Evolutionary conservation across 2,113 vertebrate genomes (phyloP).

Genomic region (Bujurquina vittata): DNA sequence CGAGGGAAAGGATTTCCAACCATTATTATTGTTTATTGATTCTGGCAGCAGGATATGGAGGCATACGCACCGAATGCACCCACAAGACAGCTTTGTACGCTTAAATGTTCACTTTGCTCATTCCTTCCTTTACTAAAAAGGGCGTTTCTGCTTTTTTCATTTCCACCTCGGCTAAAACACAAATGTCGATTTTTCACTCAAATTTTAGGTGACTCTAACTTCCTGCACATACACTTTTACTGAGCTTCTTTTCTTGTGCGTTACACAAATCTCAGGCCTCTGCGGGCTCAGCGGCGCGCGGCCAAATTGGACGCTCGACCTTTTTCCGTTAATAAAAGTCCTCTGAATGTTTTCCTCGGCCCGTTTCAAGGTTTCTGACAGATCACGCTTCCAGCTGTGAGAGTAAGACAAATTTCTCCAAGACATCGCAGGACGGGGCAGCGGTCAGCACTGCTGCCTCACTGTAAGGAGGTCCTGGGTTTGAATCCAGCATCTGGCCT

Average conservation of each 20-base stretch:
- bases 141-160: too few relatives aligned
- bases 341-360: conserved; percentile 67
- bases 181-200: too few relatives aligned
- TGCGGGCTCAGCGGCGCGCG: conserved; percentile 24
- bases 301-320: conserved; percentile 62
- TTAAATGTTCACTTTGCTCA: conserved; percentile 29
- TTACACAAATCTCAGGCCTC: conserved; percentile 38
- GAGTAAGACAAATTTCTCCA: conserved; percentile 57
- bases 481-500: too few relatives aligned
- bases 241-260: conserved; percentile 7
- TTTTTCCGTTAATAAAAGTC: conserved; percentile 73
- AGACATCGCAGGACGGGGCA: conserved; percentile 14
- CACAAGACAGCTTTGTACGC: conserved; percentile 18
- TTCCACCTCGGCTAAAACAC: too few relatives aligned
- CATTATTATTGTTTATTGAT: conserved; percentile 61
- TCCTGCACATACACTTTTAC: too few relatives aligned
- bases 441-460: too few relatives aligned
- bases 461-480: too few relatives aligned
- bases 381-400: conserved; percentile 62
- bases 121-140: not conserved
- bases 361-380: conserved; percentile 54
- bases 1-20: conserved; percentile 53
- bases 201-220: too few relatives aligned
- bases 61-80: conserved; percentile 38
- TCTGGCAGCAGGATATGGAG: conserved; percentile 43